Percentiles rank a stretch among this genome's conserved stretches.
These are phyloP conservation scores for Charadrius vociferus DNA, from an alignment of 2,113 vertebrate species.

Conservation along the genomic window DNA sequence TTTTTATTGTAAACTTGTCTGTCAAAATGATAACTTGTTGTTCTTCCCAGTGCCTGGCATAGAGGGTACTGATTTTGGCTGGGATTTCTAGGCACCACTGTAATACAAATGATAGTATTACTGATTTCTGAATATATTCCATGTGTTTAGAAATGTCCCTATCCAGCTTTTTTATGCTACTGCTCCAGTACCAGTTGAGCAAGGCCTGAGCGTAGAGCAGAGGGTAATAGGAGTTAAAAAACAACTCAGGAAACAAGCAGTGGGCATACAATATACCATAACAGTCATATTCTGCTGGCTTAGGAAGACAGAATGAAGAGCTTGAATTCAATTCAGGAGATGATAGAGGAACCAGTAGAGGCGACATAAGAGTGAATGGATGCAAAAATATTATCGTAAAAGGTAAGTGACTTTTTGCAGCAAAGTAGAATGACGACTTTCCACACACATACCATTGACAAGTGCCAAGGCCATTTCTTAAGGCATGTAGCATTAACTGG, in stretches of 20 bases:
- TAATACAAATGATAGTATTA: neutral
- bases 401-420: neutral
- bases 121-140: neutral
- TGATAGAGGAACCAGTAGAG: neutral
- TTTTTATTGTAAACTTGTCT: neutral
- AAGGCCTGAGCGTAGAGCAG: accelerated
- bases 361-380: neutral
- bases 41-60: neutral
- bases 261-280: neutral
- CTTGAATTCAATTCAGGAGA: neutral
- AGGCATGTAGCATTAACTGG: neutral
- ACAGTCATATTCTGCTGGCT: neutral
- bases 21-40: neutral
- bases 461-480: neutral
- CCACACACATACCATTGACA: neutral
- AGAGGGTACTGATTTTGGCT: neutral
- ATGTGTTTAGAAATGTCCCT: neutral
- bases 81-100: neutral
- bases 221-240: neutral
- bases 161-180: neutral
- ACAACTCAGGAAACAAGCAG: neutral
- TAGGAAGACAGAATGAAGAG: neutral
- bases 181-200: neutral
- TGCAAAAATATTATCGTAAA: neutral
- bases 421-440: neutral